Evolutionary conservation across 2,797 vertebrate species (phyloP).

Genomic region (Periparus ater): DNA sequence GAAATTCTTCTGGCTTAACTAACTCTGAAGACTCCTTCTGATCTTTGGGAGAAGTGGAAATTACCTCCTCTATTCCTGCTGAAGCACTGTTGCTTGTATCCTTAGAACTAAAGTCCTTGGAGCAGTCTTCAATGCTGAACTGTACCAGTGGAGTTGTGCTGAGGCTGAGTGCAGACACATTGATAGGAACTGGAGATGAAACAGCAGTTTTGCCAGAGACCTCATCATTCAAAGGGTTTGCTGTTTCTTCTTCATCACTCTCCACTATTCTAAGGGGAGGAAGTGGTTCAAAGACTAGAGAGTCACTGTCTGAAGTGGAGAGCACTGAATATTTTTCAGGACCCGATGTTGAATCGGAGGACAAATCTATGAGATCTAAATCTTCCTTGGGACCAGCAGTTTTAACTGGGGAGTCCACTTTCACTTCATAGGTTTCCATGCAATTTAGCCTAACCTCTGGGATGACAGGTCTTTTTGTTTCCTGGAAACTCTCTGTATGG

Average conservation of each 20-base stretch:
- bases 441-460: slow-evolving; percentile 96
- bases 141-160: slow-evolving; percentile 86
- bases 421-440: slow-evolving; percentile 94
- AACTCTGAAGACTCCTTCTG: slow-evolving; percentile 56
- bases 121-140: slow-evolving; percentile 92
- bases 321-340: slow-evolving; percentile 92
- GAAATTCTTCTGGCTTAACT: slow-evolving; percentile 56
- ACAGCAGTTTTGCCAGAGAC: slow-evolving; percentile 59
- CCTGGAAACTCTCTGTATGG: slow-evolving; percentile 73
- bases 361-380: slow-evolving; percentile 94
- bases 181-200: slow-evolving; percentile 75
- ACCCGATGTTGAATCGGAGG: slow-evolving; percentile 93
- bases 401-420: slow-evolving; percentile 79
- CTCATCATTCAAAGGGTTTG: slow-evolving; percentile 72
- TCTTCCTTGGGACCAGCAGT: slow-evolving; percentile 83
- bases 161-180: slow-evolving; percentile 76
- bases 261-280: slow-evolving; percentile 96
- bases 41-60: slow-evolving; percentile 66
- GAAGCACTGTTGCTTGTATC: slow-evolving; percentile 67
- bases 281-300: slow-evolving; percentile 92
- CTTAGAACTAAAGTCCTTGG: slow-evolving; percentile 76
- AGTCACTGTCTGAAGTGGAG: slow-evolving; percentile 96
- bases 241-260: slow-evolving; percentile 91
- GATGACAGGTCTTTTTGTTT: slow-evolving; percentile 85
- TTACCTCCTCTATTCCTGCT: slow-evolving; percentile 37